Base-by-base conservation (phyloP, 2,113 vertebrate genomes). In the Paraplagusia blochii region DNA sequence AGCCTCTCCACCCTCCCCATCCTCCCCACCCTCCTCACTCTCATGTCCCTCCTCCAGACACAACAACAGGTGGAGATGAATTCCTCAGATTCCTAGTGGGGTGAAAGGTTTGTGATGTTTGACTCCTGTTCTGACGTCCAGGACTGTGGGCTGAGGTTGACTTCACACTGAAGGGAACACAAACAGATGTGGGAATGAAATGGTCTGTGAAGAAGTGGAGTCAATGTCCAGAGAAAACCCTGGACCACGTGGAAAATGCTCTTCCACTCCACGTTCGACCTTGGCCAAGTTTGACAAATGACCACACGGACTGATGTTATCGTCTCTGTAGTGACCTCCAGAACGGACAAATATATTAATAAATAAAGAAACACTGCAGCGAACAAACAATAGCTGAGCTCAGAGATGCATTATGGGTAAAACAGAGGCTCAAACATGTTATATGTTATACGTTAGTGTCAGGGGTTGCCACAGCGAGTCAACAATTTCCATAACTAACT, bases 41-140 rank as follows among this genome's bases (percentile, higher is more conserved):
- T 42, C 5, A 59, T 62, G 73, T 50, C 58, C 58, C 70, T 71
- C 56, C 39, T 57, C 54, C 19, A 87, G 76, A 77, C 81, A 81
- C 77, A 90, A 85, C 71, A 84, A 72, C 79, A 88, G 72, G 75
- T 67, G 79, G 50, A 43, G 45, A 64, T n/a, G 63, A 57, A 86
- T 87, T 83, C 79, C 70, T 54, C 0, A 11, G 17, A 83, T 85
- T 60, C 71, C 62, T 55, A 60, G 49, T 40, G 15, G 36, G 54
- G 33, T 45, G 9, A 3, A 43, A 17, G 61, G 38, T 60, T 47
- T 19, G 51, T 46, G 44, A 53, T 50, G 42, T 14, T 48, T 47
- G 35, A 11, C 63, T 11, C 63, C 46, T 60, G 42, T 14, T 47
- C 45, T 54, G 29, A 33, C n/a, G 38, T 66, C 80, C 74, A 79